These are phyloP conservation scores for Ctenicera cuprea DNA, from an alignment of 2,888 invertebrate species.

Conservation along the genomic window DNA sequence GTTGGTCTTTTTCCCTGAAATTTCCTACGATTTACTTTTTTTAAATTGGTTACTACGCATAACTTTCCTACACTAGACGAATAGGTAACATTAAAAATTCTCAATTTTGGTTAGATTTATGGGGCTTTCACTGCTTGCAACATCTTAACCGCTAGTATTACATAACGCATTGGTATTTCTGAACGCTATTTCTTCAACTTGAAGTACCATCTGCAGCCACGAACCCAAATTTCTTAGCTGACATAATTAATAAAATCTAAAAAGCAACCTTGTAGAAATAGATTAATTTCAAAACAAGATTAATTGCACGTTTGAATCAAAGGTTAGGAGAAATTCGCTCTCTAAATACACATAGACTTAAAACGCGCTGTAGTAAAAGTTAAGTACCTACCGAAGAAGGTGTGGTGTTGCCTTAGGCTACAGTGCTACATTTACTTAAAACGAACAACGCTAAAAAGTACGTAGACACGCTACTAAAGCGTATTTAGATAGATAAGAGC, in stretches of 20 bases:
- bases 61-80: not conserved
- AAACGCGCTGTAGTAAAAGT: constrained; percentile 8
- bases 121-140: not conserved
- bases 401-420: constrained; percentile 21
- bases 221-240: not conserved
- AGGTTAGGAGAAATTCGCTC: constrained; percentile 37
- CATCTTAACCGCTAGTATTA: not conserved
- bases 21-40: no score
- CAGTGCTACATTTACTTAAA: constrained; percentile 29
- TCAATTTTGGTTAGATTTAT: not conserved
- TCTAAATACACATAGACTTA: constrained; percentile 23
- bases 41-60: no score
- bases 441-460: not conserved
- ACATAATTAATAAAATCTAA: not conserved
- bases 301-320: constrained; percentile 32
- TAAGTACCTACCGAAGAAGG: constrained; percentile 30
- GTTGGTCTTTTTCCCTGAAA: no score
- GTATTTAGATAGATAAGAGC: constrained; percentile 5
- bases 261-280: constrained; percentile 17
- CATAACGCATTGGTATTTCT: not conserved
- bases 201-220: not conserved
- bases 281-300: constrained; percentile 18
- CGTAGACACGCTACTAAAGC: constrained; percentile 7
- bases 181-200: not conserved
- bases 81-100: not conserved